Base-by-base conservation (phyloP, 2,888 invertebrate genomes). In the Diplolepis rosae region DNA sequence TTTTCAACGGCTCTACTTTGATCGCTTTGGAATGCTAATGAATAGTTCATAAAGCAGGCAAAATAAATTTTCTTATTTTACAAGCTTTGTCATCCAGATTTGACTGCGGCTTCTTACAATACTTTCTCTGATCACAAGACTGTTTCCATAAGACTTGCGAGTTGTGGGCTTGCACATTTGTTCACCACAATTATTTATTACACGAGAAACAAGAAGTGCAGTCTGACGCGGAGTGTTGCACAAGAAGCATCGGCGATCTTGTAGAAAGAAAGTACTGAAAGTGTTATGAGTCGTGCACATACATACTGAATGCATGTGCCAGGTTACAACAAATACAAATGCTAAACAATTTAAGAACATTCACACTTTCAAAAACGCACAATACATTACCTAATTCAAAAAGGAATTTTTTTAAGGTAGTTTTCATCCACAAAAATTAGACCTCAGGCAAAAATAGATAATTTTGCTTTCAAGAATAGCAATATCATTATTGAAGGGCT, bases 241-340 rank as follows among this genome's bases (percentile, higher is more conserved):
- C 66, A 76, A 76, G 51, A 56, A 45, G 65, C 66, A 76, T 74
- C 68, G 68, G 52, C 69, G 70, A 70, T 72, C 70, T 45, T 50
- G 56, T 32, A 71, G 74, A 81, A 81, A 77, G 80, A 81, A 82
- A 82, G 81, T 80, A 70, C 71, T 71, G 79, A 81, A 80, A 80
- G 81, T 78, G 80, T 80, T 78, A 80, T 75, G 78, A 75, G 75
- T 50, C 32, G 22, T n/a, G 45, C 18, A 51, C 24, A 48, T 50
- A 45, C 45, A 61, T 39, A 51, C 45, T 42, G 15, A 42, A 35
- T 13, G 1, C 5, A 15, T 42, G 15, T 15, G 15, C 15, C 42
- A 6, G n/a, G n/a, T 42, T 15, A 15, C 1, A 42, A 6, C 42
- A 6, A 15, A 42, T 15, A 1, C 1, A 13, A 4, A 42, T 42